Base-by-base conservation (phyloP, 2,113 vertebrate species). In the Cyrtonyx montezumae region DNA sequence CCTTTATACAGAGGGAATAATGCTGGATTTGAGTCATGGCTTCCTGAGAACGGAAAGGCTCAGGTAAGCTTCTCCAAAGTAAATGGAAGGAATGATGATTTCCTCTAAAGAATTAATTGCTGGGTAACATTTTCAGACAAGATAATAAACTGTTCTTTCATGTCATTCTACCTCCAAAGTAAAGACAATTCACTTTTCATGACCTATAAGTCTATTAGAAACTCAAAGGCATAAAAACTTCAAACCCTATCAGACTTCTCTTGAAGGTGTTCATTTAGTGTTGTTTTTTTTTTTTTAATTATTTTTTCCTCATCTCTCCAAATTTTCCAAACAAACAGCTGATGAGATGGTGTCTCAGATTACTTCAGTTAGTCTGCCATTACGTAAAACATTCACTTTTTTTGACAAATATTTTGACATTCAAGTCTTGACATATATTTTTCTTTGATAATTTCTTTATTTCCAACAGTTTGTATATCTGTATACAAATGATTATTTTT, bases 181-280 rank as follows among this genome's bases (percentile, higher is more conserved):
- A 79, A 94, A 94, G 79, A 91, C 81, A 95, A 83, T 85, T 87
- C 59, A 87, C 63, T 95, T 89, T 92, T 77, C 55, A 94, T 73
- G 59, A 94, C 71, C 62, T 92, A 77, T 36, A 81, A 55, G 18
- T 43, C 63, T 91, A 55, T 76, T 85, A 82, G 49, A 89, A 87
- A 85, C 66, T 66, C 49, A 77, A 79, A 91, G 21, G n/a, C 70
- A 87, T 79, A 94, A 85, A 92, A 87, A 53, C 30, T 91, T 87
- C 51, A 87, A 94, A 91, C 4, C 26, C 40, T 81, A 66, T 66
- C 45, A 84, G 70, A 82, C 26, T 89, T 69, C 26, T 53, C 37
- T 58, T 87, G 89, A 84, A 92, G 90, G 25, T 14, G 3, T 49
- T 91, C 3, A 79, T 93, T 30, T 36, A 48, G 30, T 34, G 3